phyloP scores from a whole-genome alignment of 2,888 invertebrate genomes.

The Gari tellinella region DNA sequence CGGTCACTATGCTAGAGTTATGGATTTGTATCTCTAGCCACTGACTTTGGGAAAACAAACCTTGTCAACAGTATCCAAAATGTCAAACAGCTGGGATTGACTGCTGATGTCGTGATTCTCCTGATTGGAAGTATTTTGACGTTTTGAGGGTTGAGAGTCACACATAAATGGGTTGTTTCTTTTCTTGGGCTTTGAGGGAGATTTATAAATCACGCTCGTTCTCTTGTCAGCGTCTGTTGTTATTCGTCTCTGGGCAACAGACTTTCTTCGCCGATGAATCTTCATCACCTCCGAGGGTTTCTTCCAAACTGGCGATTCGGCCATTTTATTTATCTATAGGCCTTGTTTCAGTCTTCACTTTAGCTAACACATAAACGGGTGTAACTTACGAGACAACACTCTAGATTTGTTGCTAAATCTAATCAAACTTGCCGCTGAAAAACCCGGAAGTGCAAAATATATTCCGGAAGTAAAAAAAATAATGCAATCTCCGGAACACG shows the following conservation, averaged over 20 bases:
- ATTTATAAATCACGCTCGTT: slow-evolving; percentile 55
- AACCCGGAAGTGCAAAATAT: too few species aligned
- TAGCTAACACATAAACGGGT: too few species aligned
- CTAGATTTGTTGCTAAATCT: too few species aligned
- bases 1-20: too few species aligned
- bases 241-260: slow-evolving; percentile 55
- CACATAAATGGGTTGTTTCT: slow-evolving; percentile 50
- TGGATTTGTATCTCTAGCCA: too few species aligned
- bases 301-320: slow-evolving; percentile 85
- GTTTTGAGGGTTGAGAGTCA: slow-evolving; percentile 28
- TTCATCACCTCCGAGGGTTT: slow-evolving; percentile 89
- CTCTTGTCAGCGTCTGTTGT: slow-evolving; percentile 42
- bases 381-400: too few species aligned
- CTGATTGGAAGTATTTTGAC: slow-evolving; percentile 20
- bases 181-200: slow-evolving; percentile 54
- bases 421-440: too few species aligned
- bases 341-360: too few species aligned
- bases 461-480: too few species aligned
- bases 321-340: slow-evolving; percentile 24
- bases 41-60: too few species aligned
- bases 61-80: slow-evolving; percentile 47
- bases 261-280: slow-evolving; percentile 90
- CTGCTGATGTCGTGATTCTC: too few species aligned
- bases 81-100: slow-evolving; percentile 36
- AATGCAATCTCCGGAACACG: too few species aligned